Base-by-base conservation (phyloP, 2,113 vertebrate genomes). In the Gasterosteus nipponicus region DNA sequence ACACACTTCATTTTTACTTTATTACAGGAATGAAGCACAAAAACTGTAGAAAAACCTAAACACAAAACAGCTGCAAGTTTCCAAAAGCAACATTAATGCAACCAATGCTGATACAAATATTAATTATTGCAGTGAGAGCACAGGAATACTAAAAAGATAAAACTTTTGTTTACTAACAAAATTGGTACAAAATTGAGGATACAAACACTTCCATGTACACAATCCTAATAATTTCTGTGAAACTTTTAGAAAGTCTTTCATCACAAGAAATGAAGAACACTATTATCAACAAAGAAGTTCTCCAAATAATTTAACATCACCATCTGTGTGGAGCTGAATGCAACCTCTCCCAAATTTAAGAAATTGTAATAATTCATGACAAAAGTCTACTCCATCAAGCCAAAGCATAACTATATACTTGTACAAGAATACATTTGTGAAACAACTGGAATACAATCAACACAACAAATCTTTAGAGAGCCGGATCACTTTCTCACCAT, bases 111-210 rank as follows among this genome's bases (percentile, higher is more conserved):
- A 93, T 93, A 93, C 90, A 94, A 94, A 93, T 90, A 92, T 90
- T 83, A 77, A 89, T 94, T 93, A 94, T 94, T 95, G 93, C 93
- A 93, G 89, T 88, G 76, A 92, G 80, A 93, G 84, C 89, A 93
- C 91, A 85, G 79, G 86, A 90, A 92, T 92, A 93, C 91, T 90
- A 91, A 90, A 92, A 91, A 88, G 84, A 89, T 90, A 57, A 76
- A 76, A 69, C 84, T 83, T 81, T 80, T 81, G 67, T 92, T 83
- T 89, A 92, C 89, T 88, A 89, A 92, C 86, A 92, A 94, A 92
- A 90, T 86, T 46, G 61, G 87, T 92, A 93, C 88, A 93, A 93
- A 94, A 91, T 82, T n/a, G 39, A 91, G 69, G 84, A 84, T 93
- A 93, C 83, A 94, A 94, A 93, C 87, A 88, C 86, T 84, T 89